A percentile compares a stretch with the other conserved stretches of the same genome.
Conservation (phyloP, 2,888 invertebrate genomes). For the Idaea dimidiata region DNA sequence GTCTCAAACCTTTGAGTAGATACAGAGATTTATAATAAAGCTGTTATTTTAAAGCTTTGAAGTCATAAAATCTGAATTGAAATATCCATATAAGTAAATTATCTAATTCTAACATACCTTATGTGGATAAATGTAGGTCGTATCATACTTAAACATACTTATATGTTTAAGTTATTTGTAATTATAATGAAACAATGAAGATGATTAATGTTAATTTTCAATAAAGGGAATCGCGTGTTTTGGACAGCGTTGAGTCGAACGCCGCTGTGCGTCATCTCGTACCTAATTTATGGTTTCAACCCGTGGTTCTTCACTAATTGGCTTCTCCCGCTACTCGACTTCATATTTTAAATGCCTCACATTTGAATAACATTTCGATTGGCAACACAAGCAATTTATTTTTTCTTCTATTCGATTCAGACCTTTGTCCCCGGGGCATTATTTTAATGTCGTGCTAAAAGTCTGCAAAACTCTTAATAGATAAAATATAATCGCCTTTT, state of each 20-base stretch:
- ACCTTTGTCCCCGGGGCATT: constrained; percentile 36
- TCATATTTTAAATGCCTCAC: constrained; percentile 36
- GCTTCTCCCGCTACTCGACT: constrained; percentile 35
- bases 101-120: no score
- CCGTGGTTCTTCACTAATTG: constrained; percentile 49
- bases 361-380: constrained; percentile 47
- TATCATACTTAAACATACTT: constrained; percentile 13
- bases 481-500: neutral
- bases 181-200: constrained; percentile 28
- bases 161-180: constrained; percentile 12
- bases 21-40: constrained; percentile 20
- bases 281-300: constrained; percentile 50
- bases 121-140: neutral
- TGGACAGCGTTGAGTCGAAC: constrained; percentile 38
- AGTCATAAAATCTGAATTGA: constrained; percentile 22
- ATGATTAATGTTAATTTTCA: constrained; percentile 25
- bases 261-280: constrained; percentile 41
- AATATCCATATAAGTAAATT: constrained; percentile 11
- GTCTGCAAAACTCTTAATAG: constrained; percentile 23
- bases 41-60: constrained; percentile 21
- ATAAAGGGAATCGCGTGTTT: constrained; percentile 37
- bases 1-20: constrained; percentile 11
- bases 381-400: constrained; percentile 32
- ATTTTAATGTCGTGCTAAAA: constrained; percentile 29
- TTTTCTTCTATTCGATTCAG: constrained; percentile 27